Evolutionary conservation across 2,888 invertebrate genomes (phyloP).

Genomic region (Horisme vitalbata): DNA sequence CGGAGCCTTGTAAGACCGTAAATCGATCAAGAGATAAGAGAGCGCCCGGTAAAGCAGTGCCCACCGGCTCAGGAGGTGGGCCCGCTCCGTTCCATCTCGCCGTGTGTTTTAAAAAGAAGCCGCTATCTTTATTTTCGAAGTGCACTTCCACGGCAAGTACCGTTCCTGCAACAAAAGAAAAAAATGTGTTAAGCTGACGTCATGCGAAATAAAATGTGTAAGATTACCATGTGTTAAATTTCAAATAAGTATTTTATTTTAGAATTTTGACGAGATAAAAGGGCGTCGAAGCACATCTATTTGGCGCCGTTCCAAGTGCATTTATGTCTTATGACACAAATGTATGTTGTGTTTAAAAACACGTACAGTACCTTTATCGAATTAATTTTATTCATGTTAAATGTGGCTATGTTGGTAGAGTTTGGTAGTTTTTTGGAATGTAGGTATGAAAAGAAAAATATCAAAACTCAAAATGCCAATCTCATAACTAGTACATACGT

Average conservation of each 20-base stretch:
- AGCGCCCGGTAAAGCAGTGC: slow-evolving; percentile 83
- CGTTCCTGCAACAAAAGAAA: slow-evolving; percentile 83
- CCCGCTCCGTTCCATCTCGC: slow-evolving; percentile 86
- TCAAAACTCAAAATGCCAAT: slow-evolving; percentile 4
- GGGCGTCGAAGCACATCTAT: slow-evolving; percentile 56
- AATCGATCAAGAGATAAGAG: slow-evolving; percentile 93
- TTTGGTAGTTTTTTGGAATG: too few relatives aligned
- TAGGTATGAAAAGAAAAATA: not conserved
- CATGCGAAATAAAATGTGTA: slow-evolving; percentile 38
- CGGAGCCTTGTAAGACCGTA: slow-evolving; percentile 94
- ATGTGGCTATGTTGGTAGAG: too few relatives aligned
- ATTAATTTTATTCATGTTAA: not conserved
- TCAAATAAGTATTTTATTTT: slow-evolving; percentile 66
- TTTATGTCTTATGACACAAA: slow-evolving; percentile 53
- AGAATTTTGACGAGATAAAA: slow-evolving; percentile 63
- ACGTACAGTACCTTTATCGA: slow-evolving; percentile 36
- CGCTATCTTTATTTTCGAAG: slow-evolving; percentile 95
- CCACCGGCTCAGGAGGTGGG: slow-evolving; percentile 72
- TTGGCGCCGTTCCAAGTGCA: slow-evolving; percentile 67
- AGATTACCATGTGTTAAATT: slow-evolving; percentile 58
- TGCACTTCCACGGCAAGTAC: slow-evolving; percentile 92
- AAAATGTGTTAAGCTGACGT: slow-evolving; percentile 43
- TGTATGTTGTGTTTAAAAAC: slow-evolving; percentile 64
- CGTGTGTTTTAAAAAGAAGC: slow-evolving; percentile 93
- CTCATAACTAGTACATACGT: slow-evolving; percentile 15